Percentiles rank a stretch among this genome's conserved stretches.
These are phyloP conservation scores for Notiomystis cincta DNA, from an alignment of 2,113 vertebrate species.

Conservation along the genomic window DNA sequence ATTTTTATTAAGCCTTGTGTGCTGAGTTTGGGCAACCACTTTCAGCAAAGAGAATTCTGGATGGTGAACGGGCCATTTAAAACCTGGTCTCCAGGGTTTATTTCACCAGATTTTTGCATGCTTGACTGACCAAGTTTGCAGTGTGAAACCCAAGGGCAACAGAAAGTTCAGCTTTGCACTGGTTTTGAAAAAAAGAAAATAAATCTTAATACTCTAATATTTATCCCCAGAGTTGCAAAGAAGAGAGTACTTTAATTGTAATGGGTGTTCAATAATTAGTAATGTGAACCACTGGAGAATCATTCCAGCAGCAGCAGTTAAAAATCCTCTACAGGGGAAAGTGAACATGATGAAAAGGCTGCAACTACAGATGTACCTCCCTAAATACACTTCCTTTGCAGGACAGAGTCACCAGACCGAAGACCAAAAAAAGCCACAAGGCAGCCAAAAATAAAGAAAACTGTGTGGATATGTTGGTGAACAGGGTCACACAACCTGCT, in stretches of 20 bases:
- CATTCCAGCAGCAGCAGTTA: not conserved
- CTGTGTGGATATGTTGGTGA: not conserved
- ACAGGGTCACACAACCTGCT: not conserved
- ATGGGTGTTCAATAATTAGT: not conserved
- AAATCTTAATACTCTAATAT: not conserved
- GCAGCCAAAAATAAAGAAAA: not conserved
- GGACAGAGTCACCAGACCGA: not conserved
- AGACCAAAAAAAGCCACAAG: not conserved
- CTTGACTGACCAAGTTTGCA: not conserved
- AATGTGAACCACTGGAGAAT: not conserved
- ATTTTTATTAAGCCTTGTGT: not conserved
- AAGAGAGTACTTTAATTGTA: not conserved
- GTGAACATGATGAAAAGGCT: not conserved
- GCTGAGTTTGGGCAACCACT: not conserved
- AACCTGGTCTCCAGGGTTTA: not conserved
- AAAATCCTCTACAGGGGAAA: not conserved
- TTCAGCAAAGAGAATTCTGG: not conserved
- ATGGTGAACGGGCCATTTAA: not conserved
- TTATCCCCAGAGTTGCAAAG: not conserved
- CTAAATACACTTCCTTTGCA: not conserved
- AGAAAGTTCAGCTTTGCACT: not conserved
- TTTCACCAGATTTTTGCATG: constrained; percentile 28
- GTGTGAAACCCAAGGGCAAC: not conserved
- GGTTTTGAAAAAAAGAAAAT: not conserved
- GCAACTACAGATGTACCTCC: not conserved